Evolutionary conservation across 1,140 invertebrate species (phyloP).

Genomic region (Drosophila auraria): DNA sequence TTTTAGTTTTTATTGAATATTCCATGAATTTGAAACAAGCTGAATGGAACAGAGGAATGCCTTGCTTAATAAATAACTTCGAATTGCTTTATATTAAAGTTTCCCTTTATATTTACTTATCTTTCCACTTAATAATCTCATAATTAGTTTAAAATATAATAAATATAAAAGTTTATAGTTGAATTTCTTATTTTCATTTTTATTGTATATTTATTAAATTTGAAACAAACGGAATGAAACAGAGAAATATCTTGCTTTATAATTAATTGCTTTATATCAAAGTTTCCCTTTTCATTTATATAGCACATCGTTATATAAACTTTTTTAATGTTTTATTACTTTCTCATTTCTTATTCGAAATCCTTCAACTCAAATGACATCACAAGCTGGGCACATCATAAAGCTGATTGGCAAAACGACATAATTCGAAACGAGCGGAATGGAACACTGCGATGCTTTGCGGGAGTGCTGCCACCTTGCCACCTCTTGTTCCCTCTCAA

Average conservation of each 20-base stretch:
- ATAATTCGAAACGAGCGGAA: slow-evolving; percentile 26
- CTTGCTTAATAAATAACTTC: too few species aligned
- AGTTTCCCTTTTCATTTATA: not conserved
- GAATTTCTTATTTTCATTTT: too few species aligned
- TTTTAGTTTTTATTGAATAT: too few species aligned
- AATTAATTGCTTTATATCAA: not conserved
- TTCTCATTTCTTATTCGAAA: not conserved
- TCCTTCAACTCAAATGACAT: slow-evolving; percentile 1
- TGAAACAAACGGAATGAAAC: too few species aligned
- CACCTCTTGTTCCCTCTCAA: slow-evolving; percentile 1
- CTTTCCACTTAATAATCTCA: too few species aligned
- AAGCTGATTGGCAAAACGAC: slow-evolving; percentile 27
- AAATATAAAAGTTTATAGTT: not conserved
- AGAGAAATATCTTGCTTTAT: too few species aligned
- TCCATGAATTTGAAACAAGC: too few species aligned
- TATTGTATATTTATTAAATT: too few species aligned
- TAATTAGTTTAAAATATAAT: not conserved
- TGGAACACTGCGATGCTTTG: slow-evolving; percentile 12
- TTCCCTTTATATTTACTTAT: too few species aligned
- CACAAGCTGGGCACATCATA: slow-evolving; percentile 24
- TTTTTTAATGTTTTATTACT: slow-evolving; percentile 10
- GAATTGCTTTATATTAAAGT: too few species aligned
- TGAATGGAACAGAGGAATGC: too few species aligned
- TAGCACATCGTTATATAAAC: not conserved
- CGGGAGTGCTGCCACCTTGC: not conserved